Evolutionary conservation across 1,140 invertebrate genomes (phyloP).

Genomic region (Physella acuta): DNA sequence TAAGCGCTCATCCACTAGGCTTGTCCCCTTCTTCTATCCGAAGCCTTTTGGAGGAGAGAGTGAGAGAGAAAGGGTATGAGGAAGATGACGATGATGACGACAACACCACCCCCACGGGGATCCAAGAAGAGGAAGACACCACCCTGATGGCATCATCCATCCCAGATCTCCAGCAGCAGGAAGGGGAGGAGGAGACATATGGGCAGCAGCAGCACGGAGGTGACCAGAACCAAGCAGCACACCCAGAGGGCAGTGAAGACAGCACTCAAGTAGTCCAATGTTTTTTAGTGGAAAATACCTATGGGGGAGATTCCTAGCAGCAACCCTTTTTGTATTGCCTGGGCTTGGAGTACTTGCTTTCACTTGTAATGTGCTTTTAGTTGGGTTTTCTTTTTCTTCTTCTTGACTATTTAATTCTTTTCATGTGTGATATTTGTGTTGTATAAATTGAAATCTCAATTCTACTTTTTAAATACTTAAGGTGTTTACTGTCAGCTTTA

Average conservation of each 20-base stretch:
- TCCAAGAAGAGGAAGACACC: slow-evolving; percentile 21
- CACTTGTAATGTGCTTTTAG: no score
- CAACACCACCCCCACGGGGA: slow-evolving; percentile 18
- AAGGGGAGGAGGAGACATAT: background rate
- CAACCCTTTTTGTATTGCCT: slow-evolving; percentile 2
- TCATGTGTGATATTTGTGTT: no score
- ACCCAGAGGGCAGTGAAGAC: background rate
- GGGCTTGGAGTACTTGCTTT: slow-evolving; percentile 8
- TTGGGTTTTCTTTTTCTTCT: no score
- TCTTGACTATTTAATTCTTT: no score
- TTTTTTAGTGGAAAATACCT: slow-evolving; percentile 1
- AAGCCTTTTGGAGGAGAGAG: background rate
- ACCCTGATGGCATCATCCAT: slow-evolving; percentile 12
- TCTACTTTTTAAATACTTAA: no score
- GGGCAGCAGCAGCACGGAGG: slow-evolving; percentile 12
- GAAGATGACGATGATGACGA: slow-evolving; percentile 23
- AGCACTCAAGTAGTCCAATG: background rate
- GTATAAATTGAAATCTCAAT: no score
- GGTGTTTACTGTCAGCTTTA: no score
- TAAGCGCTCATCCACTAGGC: background rate
- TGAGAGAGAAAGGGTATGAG: background rate
- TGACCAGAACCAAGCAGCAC: background rate
- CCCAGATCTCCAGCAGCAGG: slow-evolving; percentile 13
- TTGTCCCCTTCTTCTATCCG: background rate
- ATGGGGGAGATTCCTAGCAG: slow-evolving; percentile 22